phyloP scores from a whole-genome alignment of 1,140 invertebrate genomes.

The Cecropterus lyciades region DNA sequence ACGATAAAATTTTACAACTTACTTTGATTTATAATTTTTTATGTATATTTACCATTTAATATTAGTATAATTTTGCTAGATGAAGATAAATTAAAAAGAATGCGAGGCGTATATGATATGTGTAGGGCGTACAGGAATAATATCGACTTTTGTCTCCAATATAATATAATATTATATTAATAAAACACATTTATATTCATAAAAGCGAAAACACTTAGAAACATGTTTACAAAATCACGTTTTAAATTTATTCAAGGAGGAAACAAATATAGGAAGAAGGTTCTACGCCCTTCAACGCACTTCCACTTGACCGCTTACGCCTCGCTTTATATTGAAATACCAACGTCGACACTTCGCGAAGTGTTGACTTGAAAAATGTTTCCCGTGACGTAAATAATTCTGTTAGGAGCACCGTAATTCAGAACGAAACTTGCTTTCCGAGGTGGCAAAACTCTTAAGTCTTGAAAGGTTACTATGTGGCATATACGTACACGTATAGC shows the following conservation, averaged over 20 bases:
- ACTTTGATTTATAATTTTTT: too few species aligned
- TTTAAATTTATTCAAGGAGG: background rate
- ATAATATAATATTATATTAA: too few species aligned
- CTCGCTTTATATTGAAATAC: slow-evolving; percentile 20
- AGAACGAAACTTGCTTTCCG: background rate
- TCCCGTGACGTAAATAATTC: slow-evolving; percentile 21
- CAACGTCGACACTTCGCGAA: slow-evolving; percentile 15
- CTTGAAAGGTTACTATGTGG: background rate
- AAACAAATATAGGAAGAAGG: slow-evolving; percentile 7
- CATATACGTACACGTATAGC: background rate
- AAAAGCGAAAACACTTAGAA: too few species aligned
- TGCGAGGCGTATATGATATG: too few species aligned
- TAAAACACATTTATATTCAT: too few species aligned
- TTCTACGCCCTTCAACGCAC: background rate
- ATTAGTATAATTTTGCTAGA: too few species aligned
- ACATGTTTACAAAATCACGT: too few species aligned
- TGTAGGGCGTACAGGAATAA: too few species aligned
- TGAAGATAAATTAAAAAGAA: too few species aligned
- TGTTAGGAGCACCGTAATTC: slow-evolving; percentile 13
- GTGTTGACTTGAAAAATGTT: slow-evolving; percentile 25
- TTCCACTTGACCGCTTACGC: slow-evolving; percentile 8
- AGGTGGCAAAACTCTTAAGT: slow-evolving; percentile 1
- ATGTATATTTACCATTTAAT: too few species aligned
- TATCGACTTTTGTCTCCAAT: too few species aligned
- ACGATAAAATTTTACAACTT: too few species aligned